Percentiles rank a stretch among this genome's conserved stretches.
Evolutionary conservation across 2,797 vertebrate genomes (phyloP).

Genomic region (Meda fulgida): DNA sequence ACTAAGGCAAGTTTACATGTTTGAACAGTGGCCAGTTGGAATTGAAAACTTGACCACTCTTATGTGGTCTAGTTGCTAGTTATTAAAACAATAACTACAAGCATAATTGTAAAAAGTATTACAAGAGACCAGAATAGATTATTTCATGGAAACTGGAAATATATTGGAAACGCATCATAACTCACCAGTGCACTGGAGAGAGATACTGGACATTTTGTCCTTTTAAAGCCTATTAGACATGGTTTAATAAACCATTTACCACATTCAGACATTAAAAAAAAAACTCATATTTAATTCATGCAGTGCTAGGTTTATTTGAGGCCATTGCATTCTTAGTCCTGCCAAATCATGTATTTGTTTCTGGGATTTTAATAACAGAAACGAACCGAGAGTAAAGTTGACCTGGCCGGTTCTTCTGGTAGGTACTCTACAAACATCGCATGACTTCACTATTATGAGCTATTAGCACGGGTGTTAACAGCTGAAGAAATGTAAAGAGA

Average conservation of each 20-base stretch:
- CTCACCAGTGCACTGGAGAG: neutral
- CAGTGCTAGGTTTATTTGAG: neutral
- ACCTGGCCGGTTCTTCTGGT: neutral
- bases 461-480: constrained; percentile 24
- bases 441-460: constrained; percentile 23
- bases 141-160: constrained; percentile 6
- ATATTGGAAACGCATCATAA: neutral
- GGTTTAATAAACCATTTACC: neutral
- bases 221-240: constrained; percentile 4
- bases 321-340: neutral
- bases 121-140: neutral
- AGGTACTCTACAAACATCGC: constrained; percentile 7
- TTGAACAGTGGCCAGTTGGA: neutral
- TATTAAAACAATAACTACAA: neutral
- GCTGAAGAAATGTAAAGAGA: constrained; percentile 9
- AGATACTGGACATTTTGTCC: constrained; percentile 8
- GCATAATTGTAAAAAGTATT: neutral
- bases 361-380: constrained; percentile 6
- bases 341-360: neutral
- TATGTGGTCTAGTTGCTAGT: neutral
- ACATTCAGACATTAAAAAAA: neutral
- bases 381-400: constrained; percentile 2
- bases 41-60: neutral
- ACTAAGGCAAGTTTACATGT: neutral
- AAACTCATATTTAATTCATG: constrained; percentile 18